Base-by-base conservation (phyloP, 2,797 vertebrate species). In the Crenichthys baileyi region DNA sequence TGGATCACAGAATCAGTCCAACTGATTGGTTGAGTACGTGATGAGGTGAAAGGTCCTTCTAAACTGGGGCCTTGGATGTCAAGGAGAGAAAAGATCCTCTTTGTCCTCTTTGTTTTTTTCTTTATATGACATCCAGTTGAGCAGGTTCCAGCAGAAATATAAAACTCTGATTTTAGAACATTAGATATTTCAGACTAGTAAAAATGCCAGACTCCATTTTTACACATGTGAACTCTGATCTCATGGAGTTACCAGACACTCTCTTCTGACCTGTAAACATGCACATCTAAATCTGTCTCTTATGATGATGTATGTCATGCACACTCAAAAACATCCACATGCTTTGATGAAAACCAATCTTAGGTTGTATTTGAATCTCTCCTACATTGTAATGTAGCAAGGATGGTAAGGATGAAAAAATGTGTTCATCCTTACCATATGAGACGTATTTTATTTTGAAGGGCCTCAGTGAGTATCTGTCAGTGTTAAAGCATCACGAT, bases 1-100 rank as follows among this genome's bases (percentile, higher is more conserved):
- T 91, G 92, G 93, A 92, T 77, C 80, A 75, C 51, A 70, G 86
- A 83, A 79, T 77, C 80, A 36, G 61, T 67, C 78, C 56, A 65
- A 78, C 2, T 67, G 68, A 84, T 89, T 89, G 91, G 88, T 60
- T 74, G 44, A 85, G 83, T 87, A 84, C n/a, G 8, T 67, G 72
- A 73, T 11, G 74, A 85, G 89, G 87, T 89, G 71, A 89, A 87
- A 90, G 85, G 83, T 87, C 71, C 73, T 51, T 1, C 39, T 29
- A 55, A 77, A 44, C 76, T n/a, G 53, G 75, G 29, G 72, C 18
- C 70, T 29, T 22, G 26, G 22, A 50, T 83, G 73, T 79, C 80
- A 77, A 55, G 26, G 72, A 72, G 56, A 72, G 61, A 79, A 76
- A 75, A 77, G 1, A 2, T 76, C 41, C 60, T 39, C 24, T 55